Evolutionary conservation across 2,797 vertebrate species (phyloP), one percentile per base, ranked within the genome.

Genomic region (Schizopygopsis malacanthus): DNA sequence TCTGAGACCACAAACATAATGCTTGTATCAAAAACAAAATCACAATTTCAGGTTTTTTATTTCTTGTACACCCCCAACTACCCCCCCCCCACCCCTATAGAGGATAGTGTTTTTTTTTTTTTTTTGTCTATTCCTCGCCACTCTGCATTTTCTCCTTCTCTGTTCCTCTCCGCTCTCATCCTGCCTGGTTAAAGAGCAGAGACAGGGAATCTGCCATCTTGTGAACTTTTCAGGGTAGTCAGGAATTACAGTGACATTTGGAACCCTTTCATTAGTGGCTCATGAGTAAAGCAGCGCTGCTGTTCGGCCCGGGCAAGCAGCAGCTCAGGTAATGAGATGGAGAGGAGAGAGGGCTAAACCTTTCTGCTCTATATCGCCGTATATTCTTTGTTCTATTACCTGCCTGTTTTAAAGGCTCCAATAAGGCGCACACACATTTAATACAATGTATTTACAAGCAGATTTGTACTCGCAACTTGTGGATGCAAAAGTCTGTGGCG

Each of bases 211-310:
- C 75, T 70, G 84, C 85, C 79, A 80, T 88, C 83, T 88, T 86
- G 86, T 92, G 91, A 91, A 91, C 90, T 92, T 91, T 90, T 90
- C 82, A 89, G 83, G 89, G 65, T 86, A 88, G 87, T 89, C 88
- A 85, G 87, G 88, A 91, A 90, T 89, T 89, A 90, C 91, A 83
- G 54, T 91, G 90, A 89, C 92, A 91, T 92, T 91, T 92, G 87
- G 85, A 90, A 89, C 85, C 87, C 92, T 90, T 91, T 91, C 90
- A 90, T 92, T 92, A 91, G 88, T 70, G 82, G 86, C 79, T 79
- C 80, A 78, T 65, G 56, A 90, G 87, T 86, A 88, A 88, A 90
- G 87, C 83, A 63, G 54, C 41, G 78, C 56, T 85, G 69, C 54
- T 80, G 84, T 85, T 79, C 65, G 25, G 83, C 65, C 75, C 39